Evolutionary conservation across 2,113 vertebrate species (phyloP).

Genomic region (Corythoichthys intestinalis): DNA sequence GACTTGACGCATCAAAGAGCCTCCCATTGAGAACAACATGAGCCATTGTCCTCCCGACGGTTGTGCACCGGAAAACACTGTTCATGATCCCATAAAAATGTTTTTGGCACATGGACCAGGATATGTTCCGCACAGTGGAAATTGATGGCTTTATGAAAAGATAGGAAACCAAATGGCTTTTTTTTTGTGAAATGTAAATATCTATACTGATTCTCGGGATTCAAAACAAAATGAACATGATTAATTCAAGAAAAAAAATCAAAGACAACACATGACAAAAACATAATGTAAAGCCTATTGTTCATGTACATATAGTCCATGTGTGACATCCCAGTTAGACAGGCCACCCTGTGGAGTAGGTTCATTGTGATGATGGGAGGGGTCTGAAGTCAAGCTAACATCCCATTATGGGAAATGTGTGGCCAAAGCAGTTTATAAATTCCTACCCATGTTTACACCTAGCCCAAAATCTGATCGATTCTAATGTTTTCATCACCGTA

Average conservation of each 20-base stretch:
- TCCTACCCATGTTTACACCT: constrained; percentile 28
- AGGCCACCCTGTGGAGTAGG: neutral
- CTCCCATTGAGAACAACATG: constrained; percentile 12
- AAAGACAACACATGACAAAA: neutral
- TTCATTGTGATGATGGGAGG: constrained; percentile 22
- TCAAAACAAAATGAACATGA: neutral
- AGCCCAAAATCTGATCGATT: constrained; percentile 30
- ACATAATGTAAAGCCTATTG: neutral
- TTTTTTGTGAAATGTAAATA: neutral
- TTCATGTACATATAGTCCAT: constrained; percentile 3
- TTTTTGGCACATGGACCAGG: constrained; percentile 29
- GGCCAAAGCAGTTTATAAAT: constrained; percentile 53
- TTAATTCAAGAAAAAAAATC: neutral
- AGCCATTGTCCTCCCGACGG: constrained; percentile 47
- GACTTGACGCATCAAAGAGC: constrained; percentile 48
- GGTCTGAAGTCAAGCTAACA: constrained; percentile 11
- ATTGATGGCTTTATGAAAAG: constrained; percentile 1
- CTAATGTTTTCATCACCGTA: constrained; percentile 15
- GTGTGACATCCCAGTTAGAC: neutral
- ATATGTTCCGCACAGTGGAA: neutral
- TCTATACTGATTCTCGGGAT: neutral
- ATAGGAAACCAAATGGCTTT: neutral
- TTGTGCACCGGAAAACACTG: constrained; percentile 39
- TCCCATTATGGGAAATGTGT: constrained; percentile 45
- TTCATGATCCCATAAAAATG: constrained; percentile 56